phyloP scores from a whole-genome alignment of 2,113 vertebrate species.

The Carollia perspicillata region DNA sequence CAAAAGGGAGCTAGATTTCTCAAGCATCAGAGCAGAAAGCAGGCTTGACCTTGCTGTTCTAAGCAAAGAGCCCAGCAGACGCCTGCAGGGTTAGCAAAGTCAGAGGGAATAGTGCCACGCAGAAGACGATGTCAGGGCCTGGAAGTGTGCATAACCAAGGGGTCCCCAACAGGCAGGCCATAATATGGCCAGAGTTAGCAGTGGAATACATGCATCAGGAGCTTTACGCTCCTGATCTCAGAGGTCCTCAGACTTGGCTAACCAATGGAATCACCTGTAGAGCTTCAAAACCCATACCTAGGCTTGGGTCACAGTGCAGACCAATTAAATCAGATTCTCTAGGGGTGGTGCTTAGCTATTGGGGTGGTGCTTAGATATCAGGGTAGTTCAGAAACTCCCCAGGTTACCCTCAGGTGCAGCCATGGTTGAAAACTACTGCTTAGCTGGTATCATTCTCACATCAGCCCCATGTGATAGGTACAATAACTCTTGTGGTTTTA shows the following conservation, averaged over 20 bases:
- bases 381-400: neutral
- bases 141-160: neutral
- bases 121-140: neutral
- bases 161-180: neutral
- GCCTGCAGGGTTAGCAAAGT: neutral
- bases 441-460: neutral
- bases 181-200: neutral
- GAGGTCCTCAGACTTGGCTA: neutral
- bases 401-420: neutral
- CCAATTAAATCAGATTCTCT: neutral
- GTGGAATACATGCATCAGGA: fast-evolving
- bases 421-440: neutral
- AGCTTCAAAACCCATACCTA: neutral
- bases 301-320: neutral
- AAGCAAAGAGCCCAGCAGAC: neutral
- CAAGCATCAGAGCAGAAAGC: neutral
- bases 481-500: neutral
- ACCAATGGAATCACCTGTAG: neutral
- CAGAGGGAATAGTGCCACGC: neutral
- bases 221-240: neutral
- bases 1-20: conserved; percentile 15
- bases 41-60: neutral
- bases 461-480: neutral
- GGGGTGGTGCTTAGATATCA: neutral
- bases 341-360: neutral